phyloP scores from a whole-genome alignment of 2,113 vertebrate species.

The Pituophis catenifer region DNA sequence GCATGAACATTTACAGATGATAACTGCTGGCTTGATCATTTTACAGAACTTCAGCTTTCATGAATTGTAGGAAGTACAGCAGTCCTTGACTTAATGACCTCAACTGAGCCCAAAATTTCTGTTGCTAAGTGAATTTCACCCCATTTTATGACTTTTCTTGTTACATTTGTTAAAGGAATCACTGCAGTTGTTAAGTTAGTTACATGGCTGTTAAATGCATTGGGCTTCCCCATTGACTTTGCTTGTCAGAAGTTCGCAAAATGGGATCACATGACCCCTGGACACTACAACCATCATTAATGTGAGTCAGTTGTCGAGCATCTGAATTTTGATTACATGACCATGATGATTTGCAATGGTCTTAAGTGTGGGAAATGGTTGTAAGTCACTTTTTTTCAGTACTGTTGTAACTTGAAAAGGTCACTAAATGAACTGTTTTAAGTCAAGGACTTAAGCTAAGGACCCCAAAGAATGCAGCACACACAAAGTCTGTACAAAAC shows the following conservation, averaged over 20 bases:
- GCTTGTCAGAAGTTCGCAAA: not conserved
- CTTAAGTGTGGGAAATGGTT: not conserved
- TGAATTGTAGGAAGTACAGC: too few species aligned
- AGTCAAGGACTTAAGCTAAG: not conserved
- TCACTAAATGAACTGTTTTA: not conserved
- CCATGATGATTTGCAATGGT: not conserved
- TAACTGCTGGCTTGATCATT: not conserved
- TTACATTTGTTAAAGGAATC: not conserved
- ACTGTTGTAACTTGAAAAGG: not conserved
- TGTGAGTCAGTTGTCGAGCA: too few species aligned
- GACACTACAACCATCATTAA: not conserved
- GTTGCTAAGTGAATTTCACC: not conserved
- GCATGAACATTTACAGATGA: not conserved
- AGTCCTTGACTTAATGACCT: too few species aligned
- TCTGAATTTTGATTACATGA: too few species aligned
- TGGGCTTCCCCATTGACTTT: not conserved
- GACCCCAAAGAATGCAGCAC: too few species aligned
- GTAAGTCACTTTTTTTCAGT: not conserved
- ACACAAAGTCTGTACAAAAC: too few species aligned
- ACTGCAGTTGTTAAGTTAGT: too few species aligned
- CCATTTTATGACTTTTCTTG: not conserved
- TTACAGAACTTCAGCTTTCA: not conserved
- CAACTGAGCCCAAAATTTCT: not conserved
- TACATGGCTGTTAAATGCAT: not conserved
- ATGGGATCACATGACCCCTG: not conserved